phyloP scores from a whole-genome alignment of 2,797 vertebrate genomes.

The Heteromormyrus szaboi region DNA sequence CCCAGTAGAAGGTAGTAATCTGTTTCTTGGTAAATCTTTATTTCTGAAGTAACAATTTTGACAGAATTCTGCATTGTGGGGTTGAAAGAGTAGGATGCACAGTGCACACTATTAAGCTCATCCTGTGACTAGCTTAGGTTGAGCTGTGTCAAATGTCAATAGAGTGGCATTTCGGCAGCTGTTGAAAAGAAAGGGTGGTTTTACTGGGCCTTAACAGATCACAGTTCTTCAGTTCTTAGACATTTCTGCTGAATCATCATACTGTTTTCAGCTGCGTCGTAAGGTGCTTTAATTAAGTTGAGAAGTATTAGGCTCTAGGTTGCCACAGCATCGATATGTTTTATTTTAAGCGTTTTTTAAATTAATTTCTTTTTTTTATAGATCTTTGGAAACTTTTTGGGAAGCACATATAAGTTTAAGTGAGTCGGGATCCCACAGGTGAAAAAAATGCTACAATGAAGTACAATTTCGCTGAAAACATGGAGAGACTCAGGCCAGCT shows the following conservation, averaged over 20 bases:
- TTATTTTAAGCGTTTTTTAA: constrained; percentile 37
- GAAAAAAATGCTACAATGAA: constrained; percentile 44
- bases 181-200: constrained; percentile 35
- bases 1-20: not conserved
- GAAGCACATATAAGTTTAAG: constrained; percentile 44
- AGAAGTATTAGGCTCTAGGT: constrained; percentile 48
- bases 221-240: constrained; percentile 2
- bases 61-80: not conserved
- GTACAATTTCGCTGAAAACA: constrained; percentile 35
- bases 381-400: constrained; percentile 42
- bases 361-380: constrained; percentile 47
- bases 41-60: constrained; percentile 2
- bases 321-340: constrained; percentile 57
- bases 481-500: not conserved
- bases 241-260: not conserved
- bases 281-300: constrained; percentile 51
- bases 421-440: constrained; percentile 40
- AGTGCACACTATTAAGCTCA: constrained; percentile 7
- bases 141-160: constrained; percentile 15
- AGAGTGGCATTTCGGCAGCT: constrained; percentile 23
- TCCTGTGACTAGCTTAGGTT: not conserved
- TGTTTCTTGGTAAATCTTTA: not conserved
- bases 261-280: constrained; percentile 3
- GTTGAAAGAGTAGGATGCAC: not conserved
- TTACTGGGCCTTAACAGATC: constrained; percentile 32